Evolutionary conservation across 2,797 vertebrate genomes (phyloP).

Genomic region (Takifugu ocellatus): DNA sequence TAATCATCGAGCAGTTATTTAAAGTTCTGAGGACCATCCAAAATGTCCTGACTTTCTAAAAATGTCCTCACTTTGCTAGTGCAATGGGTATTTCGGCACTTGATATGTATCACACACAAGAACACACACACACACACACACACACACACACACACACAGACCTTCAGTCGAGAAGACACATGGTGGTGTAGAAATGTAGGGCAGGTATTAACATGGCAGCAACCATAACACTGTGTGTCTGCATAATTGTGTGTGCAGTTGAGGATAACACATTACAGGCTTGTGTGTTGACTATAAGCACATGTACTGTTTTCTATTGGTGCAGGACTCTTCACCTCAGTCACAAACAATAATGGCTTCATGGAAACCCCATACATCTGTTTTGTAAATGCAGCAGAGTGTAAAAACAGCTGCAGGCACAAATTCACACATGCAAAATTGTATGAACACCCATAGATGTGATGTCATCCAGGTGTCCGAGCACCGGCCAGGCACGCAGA

Average conservation of each 20-base stretch:
- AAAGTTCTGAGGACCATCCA: no score
- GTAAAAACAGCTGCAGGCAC: slow-evolving; percentile 21
- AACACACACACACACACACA: slow-evolving; percentile 13
- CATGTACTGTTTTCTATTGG: slow-evolving; percentile 14
- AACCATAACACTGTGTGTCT: slow-evolving; percentile 32
- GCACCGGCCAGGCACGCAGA: slow-evolving; percentile 9
- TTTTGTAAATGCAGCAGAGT: slow-evolving; percentile 18
- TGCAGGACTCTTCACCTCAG: slow-evolving; percentile 1
- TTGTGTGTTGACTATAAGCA: slow-evolving; percentile 22
- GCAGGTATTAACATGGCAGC: slow-evolving; percentile 47
- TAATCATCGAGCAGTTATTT: no score
- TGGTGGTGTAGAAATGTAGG: slow-evolving; percentile 60
- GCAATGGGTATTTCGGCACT: no score
- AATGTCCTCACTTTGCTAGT: no score
- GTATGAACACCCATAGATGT: neutral
- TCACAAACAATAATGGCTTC: neutral
- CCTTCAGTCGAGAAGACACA: slow-evolving; percentile 44
- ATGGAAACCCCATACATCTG: neutral
- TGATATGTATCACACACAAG: no score
- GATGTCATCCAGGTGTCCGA: slow-evolving; percentile 10
- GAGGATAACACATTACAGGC: slow-evolving; percentile 12
- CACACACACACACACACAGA: slow-evolving; percentile 14
- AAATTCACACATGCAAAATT: slow-evolving; percentile 12
- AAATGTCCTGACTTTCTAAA: no score
- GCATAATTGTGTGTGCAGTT: slow-evolving; percentile 4